Conservation (phyloP, 2,797 vertebrate species). For the Chelmon rostratus region DNA sequence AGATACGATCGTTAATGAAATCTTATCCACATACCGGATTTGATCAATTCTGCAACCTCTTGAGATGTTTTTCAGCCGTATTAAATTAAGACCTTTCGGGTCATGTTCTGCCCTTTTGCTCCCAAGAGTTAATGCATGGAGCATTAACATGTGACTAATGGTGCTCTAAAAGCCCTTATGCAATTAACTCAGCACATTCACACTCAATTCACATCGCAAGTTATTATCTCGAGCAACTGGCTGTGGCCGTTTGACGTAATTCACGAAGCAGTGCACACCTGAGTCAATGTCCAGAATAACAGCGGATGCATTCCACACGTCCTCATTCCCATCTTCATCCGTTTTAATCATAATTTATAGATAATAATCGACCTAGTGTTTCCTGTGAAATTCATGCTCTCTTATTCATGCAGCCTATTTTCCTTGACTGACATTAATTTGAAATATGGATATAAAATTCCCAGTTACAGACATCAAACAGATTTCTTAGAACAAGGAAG, state of each 20-base stretch:
- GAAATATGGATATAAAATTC: conserved; percentile 45
- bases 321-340: conserved; percentile 64
- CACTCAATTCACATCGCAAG: conserved; percentile 13
- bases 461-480: conserved; percentile 66
- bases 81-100: not conserved
- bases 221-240: conserved; percentile 12
- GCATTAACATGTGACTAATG: conserved; percentile 30
- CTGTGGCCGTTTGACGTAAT: not conserved
- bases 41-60: not conserved
- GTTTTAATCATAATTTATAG: conserved; percentile 62
- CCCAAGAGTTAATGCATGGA: conserved; percentile 4
- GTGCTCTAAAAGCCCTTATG: conserved; percentile 11
- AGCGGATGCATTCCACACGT: conserved; percentile 83
- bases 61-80: conserved; percentile 4
- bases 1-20: conserved; percentile 4
- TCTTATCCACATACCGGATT: conserved; percentile 5
- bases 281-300: conserved; percentile 88
- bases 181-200: conserved; percentile 15
- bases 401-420: conserved; percentile 59
- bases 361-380: conserved; percentile 42
- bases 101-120: conserved; percentile 26
- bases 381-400: conserved; percentile 27
- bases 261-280: conserved; percentile 74
- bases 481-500: conserved; percentile 61
- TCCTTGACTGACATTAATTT: conserved; percentile 62